A percentile compares a stretch with the other conserved stretches of the same genome.
phyloP scores from a whole-genome alignment of 2,797 vertebrate genomes.

The Acanthurus leucopareius region DNA sequence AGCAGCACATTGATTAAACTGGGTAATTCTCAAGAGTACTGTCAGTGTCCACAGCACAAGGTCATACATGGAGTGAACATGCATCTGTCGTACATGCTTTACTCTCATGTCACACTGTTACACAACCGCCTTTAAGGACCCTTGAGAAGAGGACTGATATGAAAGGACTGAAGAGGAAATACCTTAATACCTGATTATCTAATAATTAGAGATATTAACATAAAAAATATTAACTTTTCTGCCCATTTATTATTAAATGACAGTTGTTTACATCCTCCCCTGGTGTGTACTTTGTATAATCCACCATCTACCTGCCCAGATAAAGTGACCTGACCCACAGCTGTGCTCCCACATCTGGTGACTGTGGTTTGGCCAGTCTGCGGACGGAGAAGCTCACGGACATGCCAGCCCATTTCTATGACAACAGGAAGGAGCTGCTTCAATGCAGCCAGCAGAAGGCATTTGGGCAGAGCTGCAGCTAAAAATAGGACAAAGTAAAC shows the following conservation, averaged over 20 bases:
- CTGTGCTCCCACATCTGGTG: conserved; percentile 9
- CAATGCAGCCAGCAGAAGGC: conserved; percentile 68
- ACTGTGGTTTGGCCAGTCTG: conserved; percentile 23
- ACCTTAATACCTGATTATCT: not conserved
- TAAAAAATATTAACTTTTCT: not conserved
- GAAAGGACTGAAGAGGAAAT: not conserved
- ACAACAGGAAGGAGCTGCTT: conserved; percentile 72
- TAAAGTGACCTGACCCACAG: conserved; percentile 4
- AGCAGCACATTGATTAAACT: conserved; percentile 3
- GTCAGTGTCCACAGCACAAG: conserved; percentile 19
- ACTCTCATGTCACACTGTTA: conserved; percentile 3
- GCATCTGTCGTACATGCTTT: conserved; percentile 13
- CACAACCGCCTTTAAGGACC: not conserved
- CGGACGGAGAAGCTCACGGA: conserved; percentile 54
- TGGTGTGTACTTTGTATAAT: not conserved
- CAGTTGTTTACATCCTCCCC: not conserved
- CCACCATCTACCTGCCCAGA: not conserved
- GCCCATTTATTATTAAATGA: not conserved
- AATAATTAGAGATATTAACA: not conserved
- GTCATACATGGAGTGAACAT: conserved; percentile 33
- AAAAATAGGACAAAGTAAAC: conserved; percentile 74
- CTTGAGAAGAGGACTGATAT: not conserved
- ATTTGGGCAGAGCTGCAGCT: conserved; percentile 48
- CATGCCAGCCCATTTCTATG: conserved; percentile 71
- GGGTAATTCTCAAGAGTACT: conserved; percentile 21